A percentile compares a stretch with the other conserved stretches of the same genome.
Evolutionary conservation across 2,113 vertebrate species (phyloP).

Genomic region (Oreotrochilus melanogaster): DNA sequence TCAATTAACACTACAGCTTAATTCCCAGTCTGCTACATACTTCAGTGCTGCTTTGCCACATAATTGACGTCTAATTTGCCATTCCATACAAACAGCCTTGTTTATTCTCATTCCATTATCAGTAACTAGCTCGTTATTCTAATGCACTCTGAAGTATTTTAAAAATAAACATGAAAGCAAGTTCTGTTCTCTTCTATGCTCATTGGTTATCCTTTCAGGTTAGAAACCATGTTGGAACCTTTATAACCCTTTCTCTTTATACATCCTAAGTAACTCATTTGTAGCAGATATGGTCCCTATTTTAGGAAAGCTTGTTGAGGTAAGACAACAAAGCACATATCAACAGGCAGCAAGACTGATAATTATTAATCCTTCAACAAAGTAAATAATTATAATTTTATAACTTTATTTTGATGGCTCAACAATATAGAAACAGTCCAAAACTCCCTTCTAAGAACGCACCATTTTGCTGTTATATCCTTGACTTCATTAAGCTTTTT

Average conservation of each 20-base stretch:
- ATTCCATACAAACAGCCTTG: conserved; percentile 9
- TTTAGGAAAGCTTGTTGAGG: background rate
- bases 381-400: background rate
- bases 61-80: conserved; percentile 58
- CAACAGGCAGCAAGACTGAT: background rate
- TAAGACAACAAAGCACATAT: background rate
- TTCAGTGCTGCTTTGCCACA: conserved; percentile 39
- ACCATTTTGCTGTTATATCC: background rate
- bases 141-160: conserved; percentile 54
- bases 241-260: background rate
- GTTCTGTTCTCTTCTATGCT: background rate
- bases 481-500: background rate
- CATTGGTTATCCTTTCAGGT: conserved; percentile 29
- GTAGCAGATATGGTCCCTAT: background rate
- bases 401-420: background rate
- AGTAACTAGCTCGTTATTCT: conserved; percentile 57
- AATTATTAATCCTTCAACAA: background rate
- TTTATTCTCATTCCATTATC: conserved; percentile 59
- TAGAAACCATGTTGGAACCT: background rate
- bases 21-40: conserved; percentile 44
- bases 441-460: background rate
- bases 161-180: conserved; percentile 41
- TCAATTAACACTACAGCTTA: conserved; percentile 67
- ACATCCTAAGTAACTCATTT: background rate
- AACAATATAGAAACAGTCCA: background rate